A percentile compares a stretch with the other conserved stretches of the same genome.
Conservation (phyloP, 2,888 invertebrate genomes). For the Diplolepis rosae region DNA sequence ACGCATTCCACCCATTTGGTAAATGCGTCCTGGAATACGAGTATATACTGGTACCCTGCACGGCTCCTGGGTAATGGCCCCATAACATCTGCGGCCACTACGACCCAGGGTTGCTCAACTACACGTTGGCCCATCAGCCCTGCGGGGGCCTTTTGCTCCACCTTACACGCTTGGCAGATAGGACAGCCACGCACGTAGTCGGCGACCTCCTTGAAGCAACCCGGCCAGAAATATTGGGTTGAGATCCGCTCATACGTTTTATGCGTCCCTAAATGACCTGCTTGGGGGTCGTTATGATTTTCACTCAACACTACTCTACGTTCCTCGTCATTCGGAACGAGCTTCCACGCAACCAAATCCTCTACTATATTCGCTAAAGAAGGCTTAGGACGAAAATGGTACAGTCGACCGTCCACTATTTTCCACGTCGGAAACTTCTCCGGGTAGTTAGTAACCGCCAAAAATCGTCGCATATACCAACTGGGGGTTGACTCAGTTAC, state of each 20-base stretch:
- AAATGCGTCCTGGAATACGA: no score
- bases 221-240: background rate
- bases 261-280: background rate
- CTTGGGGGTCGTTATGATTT: background rate
- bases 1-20: no score
- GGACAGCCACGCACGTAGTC: background rate
- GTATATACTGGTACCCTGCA: no score
- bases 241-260: no score
- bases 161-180: background rate
- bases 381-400: background rate
- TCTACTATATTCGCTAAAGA: background rate
- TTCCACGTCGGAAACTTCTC: slow-evolving; percentile 16
- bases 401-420: background rate
- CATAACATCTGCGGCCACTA: no score
- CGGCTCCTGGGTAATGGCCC: no score
- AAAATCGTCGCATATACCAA: slow-evolving; percentile 25
- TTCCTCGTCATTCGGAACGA: background rate
- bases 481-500: background rate
- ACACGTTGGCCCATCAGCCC: no score
- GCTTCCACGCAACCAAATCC: background rate
- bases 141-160: no score
- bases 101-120: background rate
- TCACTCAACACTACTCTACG: background rate
- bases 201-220: background rate
- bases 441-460: slow-evolving; percentile 20